A percentile compares a stretch with the other conserved stretches of the same genome.
Conservation (phyloP, 2,113 vertebrate genomes). For the Hemicordylus capensis region DNA sequence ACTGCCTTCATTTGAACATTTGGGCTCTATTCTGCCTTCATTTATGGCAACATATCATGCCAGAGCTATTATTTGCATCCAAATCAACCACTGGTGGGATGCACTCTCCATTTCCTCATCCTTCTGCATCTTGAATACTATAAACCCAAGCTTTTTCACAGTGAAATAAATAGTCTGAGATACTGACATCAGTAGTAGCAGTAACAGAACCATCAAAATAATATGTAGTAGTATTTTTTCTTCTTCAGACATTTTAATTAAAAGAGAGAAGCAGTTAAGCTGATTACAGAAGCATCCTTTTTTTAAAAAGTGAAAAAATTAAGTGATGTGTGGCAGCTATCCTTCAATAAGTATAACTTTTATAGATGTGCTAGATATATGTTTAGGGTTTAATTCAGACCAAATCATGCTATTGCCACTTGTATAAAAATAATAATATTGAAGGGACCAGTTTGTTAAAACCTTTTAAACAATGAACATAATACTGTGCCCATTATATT, state of each 20-base stretch:
- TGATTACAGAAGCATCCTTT: conserved; percentile 46
- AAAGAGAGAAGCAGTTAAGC: conserved; percentile 47
- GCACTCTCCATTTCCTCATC: conserved; percentile 37
- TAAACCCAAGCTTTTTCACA: conserved; percentile 22
- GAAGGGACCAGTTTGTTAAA: conserved; percentile 3
- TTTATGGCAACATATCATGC: conserved; percentile 43
- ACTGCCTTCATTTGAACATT: conserved; percentile 66
- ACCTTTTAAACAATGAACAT: neutral
- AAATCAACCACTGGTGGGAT: conserved; percentile 30
- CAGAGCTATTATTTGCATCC: conserved; percentile 31
- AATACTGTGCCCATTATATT: neutral
- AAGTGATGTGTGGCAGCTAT: conserved; percentile 59
- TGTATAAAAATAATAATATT: conserved; percentile 30
- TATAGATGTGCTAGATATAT: conserved; percentile 26
- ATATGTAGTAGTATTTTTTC: conserved; percentile 33
- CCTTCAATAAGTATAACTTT: conserved; percentile 46
- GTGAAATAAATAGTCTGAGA: conserved; percentile 47
- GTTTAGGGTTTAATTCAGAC: neutral
- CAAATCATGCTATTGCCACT: conserved; percentile 38
- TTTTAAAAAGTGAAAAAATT: conserved; percentile 43
- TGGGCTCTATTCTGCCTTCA: conserved; percentile 66
- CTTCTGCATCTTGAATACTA: conserved; percentile 51
- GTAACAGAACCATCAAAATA: conserved; percentile 30
- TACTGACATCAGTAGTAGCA: conserved; percentile 35
- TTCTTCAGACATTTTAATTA: conserved; percentile 41